Base-by-base conservation (phyloP, 2,797 vertebrate species). In the Channallabes apus region DNA sequence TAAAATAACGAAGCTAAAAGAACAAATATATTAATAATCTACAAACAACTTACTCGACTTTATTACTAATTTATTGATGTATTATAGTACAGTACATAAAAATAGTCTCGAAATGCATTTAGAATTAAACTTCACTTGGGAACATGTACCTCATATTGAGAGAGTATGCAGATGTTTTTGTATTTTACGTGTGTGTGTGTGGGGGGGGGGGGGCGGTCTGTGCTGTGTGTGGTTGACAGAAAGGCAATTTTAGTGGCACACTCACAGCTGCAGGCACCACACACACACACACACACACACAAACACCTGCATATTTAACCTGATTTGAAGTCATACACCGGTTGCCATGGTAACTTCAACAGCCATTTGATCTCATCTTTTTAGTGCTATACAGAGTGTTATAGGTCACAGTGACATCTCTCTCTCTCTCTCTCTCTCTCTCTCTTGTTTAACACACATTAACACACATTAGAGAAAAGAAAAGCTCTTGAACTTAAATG, bases 341-440 rank as follows among this genome's bases (percentile, higher is more conserved):
- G 46, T 75, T 75, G 46, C 72, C 46, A 56, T 75, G n/a, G 72
- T 75, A 75, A 75, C 46, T 17, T 75, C 72, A 75, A 29, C 72
- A 0, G 46, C n/a, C 0, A 29, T 75, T 75, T 75, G 46, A 56
- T 75, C 46, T 75, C 72, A 46, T 72, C 11, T 15, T 29, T n/a
- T 9, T 29, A 54, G 24, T 3, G 3, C 3, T 51, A 22, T n/a
- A n/a, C n/a, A n/a, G n/a, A 38, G 32, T 22, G 7, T 71, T 38
- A 24, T 38, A 24, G 35, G 68, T 71, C 38, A 71, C 68, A 71
- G 68, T 41, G 35, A 7, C 32, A 17, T 69, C 35, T 71, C 68
- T 38, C 68, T 41, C 68, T 71, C 68, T 38, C 8, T 69, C 24
- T 15, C 22, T 24, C 32, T 24, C 32, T 6, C 29, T 22, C 32